Percentiles rank a stretch among this genome's conserved stretches.
Evolutionary conservation across 1,140 invertebrate genomes (phyloP).

Genomic region (Muscidifurax raptorellus): DNA sequence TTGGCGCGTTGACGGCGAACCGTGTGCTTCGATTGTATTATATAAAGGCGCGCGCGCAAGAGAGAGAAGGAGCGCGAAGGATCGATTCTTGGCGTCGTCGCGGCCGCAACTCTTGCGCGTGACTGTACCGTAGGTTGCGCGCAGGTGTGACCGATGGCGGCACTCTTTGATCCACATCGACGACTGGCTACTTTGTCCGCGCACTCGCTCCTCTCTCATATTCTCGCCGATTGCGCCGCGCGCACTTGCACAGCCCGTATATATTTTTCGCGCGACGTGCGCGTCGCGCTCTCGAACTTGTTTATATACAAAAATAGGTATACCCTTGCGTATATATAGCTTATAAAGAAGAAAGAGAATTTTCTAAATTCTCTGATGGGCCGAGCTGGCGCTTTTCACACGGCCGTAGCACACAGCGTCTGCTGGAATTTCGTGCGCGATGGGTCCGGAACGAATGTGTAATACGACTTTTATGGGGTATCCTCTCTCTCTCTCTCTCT

Average conservation of each 20-base stretch:
- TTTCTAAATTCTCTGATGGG: neutral
- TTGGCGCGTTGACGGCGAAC: neutral
- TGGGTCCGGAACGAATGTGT: constrained; percentile 73
- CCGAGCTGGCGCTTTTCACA: neutral
- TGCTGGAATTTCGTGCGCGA: constrained; percentile 47
- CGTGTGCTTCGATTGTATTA: neutral
- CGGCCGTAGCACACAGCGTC: neutral
- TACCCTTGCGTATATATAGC: too few species aligned
- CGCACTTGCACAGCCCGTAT: neutral
- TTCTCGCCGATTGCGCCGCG: constrained; percentile 50
- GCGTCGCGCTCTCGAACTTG: neutral
- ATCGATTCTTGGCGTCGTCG: constrained; percentile 22
- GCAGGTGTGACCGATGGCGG: constrained; percentile 74
- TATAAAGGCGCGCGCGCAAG: neutral
- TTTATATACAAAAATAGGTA: too few species aligned
- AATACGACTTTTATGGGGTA: constrained; percentile 75
- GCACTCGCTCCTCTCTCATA: constrained; percentile 51
- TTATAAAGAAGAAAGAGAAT: too few species aligned
- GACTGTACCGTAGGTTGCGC: constrained; percentile 69
- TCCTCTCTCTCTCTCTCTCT: constrained; percentile 37
- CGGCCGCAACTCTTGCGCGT: constrained; percentile 1
- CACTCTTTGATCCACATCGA: constrained; percentile 69
- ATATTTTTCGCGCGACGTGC: neutral
- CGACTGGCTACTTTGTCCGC: constrained; percentile 68
- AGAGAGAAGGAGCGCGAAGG: neutral